Conservation (phyloP, 2,888 invertebrate genomes). For the Drosophila koepferae region DNA sequence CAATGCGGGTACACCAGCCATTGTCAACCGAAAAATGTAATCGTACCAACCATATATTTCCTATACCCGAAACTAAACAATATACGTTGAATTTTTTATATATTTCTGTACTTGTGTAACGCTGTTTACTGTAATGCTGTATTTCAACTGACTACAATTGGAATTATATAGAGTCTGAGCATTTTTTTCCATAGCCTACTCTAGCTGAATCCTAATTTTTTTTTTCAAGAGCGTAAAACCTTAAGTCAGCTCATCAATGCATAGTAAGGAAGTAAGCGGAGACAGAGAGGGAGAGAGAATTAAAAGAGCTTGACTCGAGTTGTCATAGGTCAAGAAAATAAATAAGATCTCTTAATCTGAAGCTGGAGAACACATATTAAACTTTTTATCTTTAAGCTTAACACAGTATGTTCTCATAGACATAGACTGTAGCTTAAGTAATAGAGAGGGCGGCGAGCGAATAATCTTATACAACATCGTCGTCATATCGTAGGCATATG, state of each 20-base stretch:
- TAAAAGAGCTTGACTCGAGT: no score
- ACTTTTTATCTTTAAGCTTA: background rate
- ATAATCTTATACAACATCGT: background rate
- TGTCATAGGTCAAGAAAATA: no score
- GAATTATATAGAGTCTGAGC: no score
- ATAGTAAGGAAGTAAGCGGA: background rate
- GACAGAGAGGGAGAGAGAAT: background rate
- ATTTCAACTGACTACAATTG: background rate
- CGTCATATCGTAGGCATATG: no score
- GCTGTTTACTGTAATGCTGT: background rate
- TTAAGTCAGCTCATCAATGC: background rate
- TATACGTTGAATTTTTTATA: background rate
- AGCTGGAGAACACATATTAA: no score
- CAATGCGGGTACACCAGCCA: conserved; percentile 9
- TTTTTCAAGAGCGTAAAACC: no score
- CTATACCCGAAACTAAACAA: background rate
- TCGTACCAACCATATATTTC: background rate
- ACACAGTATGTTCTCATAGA: no score
- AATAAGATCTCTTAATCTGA: no score
- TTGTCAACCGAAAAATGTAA: background rate
- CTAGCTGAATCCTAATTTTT: no score
- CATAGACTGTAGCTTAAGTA: background rate
- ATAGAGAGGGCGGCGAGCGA: background rate
- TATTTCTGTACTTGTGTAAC: background rate
- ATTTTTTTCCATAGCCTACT: conserved; percentile 17